Evolutionary conservation across 1,140 invertebrate species (phyloP).

Genomic region (Meloidogyne exigua): DNA sequence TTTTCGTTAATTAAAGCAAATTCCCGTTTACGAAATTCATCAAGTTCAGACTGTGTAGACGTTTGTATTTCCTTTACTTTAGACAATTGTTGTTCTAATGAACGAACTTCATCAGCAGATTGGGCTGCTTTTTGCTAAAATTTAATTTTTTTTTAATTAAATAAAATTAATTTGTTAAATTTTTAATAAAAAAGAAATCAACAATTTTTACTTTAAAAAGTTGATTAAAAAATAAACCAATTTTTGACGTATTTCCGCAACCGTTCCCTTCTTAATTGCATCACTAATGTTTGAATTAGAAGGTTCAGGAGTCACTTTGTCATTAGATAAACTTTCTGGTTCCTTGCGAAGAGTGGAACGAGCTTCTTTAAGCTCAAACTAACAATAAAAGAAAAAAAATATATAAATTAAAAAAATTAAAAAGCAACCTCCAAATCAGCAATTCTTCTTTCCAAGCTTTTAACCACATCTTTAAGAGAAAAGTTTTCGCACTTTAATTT

Average conservation of each 20-base stretch:
- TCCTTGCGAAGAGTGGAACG: conserved; percentile 36
- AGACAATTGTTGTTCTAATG: conserved; percentile 33
- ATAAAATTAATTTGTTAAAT: no score
- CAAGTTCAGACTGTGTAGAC: conserved; percentile 25
- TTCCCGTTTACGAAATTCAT: conserved; percentile 7
- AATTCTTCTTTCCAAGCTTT: conserved; percentile 25
- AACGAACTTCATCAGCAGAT: conserved; percentile 36
- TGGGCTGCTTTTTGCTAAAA: conserved; percentile 32
- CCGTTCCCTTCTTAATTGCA: not conserved
- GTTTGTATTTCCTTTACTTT: conserved; percentile 28
- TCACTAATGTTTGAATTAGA: not conserved
- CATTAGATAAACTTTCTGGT: conserved; percentile 5
- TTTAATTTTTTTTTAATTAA: conserved; percentile 22
- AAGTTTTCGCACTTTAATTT: conserved; percentile 24
- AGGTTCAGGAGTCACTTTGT: conserved; percentile 22
- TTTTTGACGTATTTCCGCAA: conserved; percentile 10
- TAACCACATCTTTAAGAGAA: conserved; percentile 8
- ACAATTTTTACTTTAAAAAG: no score
- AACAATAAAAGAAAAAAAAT: not conserved
- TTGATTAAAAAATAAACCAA: not conserved
- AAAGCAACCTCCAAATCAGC: conserved; percentile 35
- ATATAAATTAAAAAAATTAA: not conserved
- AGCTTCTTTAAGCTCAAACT: conserved; percentile 39
- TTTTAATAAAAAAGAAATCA: no score
- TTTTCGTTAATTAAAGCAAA: conserved; percentile 35